Evolutionary conservation across 1,140 invertebrate genomes (phyloP).

Genomic region (Adoxophyes honmai): DNA sequence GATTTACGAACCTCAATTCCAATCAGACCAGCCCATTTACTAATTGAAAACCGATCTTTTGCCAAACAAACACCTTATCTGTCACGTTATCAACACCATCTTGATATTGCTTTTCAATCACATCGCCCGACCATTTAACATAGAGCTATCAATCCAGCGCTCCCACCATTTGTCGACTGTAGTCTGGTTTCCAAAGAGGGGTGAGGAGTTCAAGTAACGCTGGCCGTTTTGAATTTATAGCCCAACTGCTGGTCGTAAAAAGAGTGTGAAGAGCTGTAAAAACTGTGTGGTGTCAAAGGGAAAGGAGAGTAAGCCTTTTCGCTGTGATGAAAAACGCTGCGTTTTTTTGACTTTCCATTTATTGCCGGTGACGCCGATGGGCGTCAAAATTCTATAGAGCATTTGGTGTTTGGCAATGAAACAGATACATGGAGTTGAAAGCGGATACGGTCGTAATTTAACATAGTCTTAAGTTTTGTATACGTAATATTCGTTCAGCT

Average conservation of each 20-base stretch:
- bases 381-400: too few species aligned
- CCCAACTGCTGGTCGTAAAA: slow-evolving; percentile 10
- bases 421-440: too few species aligned
- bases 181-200: neutral
- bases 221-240: slow-evolving; percentile 11
- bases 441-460: too few species aligned
- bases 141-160: neutral
- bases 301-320: neutral
- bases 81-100: slow-evolving; percentile 3
- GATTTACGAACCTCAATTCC: too few species aligned
- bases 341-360: neutral
- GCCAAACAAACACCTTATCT: neutral
- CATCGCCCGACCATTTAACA: neutral
- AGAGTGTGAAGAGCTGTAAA: slow-evolving; percentile 15
- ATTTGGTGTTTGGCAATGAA: too few species aligned
- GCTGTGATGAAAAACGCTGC: neutral
- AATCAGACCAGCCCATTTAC: neutral
- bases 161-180: neutral
- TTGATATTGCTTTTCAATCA: slow-evolving; percentile 16
- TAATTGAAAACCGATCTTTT: slow-evolving; percentile 4
- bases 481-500: too few species aligned
- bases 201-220: neutral
- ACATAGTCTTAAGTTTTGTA: too few species aligned
- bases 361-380: too few species aligned
- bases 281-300: slow-evolving; percentile 6